Base-by-base conservation (phyloP, 2,888 invertebrate genomes). In the Homarus gammarus region DNA sequence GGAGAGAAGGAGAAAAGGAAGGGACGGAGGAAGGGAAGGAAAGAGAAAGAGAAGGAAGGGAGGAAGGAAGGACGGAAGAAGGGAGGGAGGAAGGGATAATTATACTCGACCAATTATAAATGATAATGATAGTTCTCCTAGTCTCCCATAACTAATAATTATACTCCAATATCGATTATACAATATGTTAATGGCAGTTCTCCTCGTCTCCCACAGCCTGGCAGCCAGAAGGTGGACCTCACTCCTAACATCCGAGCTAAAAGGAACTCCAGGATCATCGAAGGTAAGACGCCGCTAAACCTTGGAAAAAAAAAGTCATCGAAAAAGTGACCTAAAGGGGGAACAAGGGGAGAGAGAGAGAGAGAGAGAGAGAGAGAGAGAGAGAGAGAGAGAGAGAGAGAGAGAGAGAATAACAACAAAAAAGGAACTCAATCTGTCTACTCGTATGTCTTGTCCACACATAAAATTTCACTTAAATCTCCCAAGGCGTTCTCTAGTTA, bases 231-330 rank as follows among this genome's bases (percentile, higher is more conserved):
- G 64, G n/a, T 83, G 49, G 83, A 72, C 31, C 27, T 70, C 27
- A 44, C 18, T 6, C 44, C 51, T 18, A 51, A 31, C 44, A 38
- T 70, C 33, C 12, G 72, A 22, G 49, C 83, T 31, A 83, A 83
- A 51, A 83, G 83, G 83, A 83, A 72, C 83, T 38, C 83, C 33
- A 83, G 83, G 72, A 49, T 83, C 15, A 83, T 83, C 72, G 83
- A 83, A 83, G 83, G 83, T 83, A 68, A 40, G 79, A 27, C 49
- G 12, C 31, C 12, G n/a, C 33, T 6, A 36, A 6, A 12, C 0
- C 22, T 27, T 27, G 6, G 31, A 10, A n/a, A 33, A 5, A 10
- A 31, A 31, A 33, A 64, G 31, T 33, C 15, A 31, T 33, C 27
- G 31, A 27, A 27, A 38, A 3, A 18, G 10, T 1, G 22, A 38